Evolutionary conservation across 2,888 invertebrate genomes (phyloP), one percentile per base, ranked within the genome.

Genomic region (Hecatera dysodea): DNA sequence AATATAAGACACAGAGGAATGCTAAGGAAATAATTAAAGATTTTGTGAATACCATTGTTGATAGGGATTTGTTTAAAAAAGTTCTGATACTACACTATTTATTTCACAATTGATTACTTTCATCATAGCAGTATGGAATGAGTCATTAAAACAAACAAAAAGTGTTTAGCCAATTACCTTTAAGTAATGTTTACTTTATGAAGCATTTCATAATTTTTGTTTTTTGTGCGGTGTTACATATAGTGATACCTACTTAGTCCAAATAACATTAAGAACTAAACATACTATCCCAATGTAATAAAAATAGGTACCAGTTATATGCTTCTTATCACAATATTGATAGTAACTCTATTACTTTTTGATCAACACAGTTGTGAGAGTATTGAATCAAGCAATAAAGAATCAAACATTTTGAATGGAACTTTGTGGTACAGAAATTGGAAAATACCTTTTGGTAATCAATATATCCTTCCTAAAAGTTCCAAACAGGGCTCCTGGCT

Each of bases 301-400:
- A 46, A 39, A 46, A 39, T 24, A 59, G 46, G 39, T 29, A 50
- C 9, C 2, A 7, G 24, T 39, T 36, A 44, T 44, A 44, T 72
- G 24, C n/a, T n/a, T 19, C 72, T 59, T 65, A 46, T 53, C 29
- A 33, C 36, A 59, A 48, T 15, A 59, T 65, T 59, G 52, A 72
- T 59, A n/a, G 12, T 53, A 17, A 33, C 48, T 48, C 55, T 55
- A 72, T 27, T 42, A 48, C 19, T 29, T 52, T 33, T n/a, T 24
- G 53, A 66, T 66, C 8, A 59, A 42, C 15, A 33, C n/a, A 12
- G 42, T 53, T 22, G 22, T 50, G n/a, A 46, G 24, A n/a, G 53
- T 7, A 42, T 57, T 22, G 15, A n/a, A 36, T 24, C 48, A 50
- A 27, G 27, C 5, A 19, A 0, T 60, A 27, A 24, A 52, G 19